A percentile compares a stretch with the other conserved stretches of the same genome.
Evolutionary conservation across 2,113 vertebrate species (phyloP).

Genomic region (Heterocephalus glaber): DNA sequence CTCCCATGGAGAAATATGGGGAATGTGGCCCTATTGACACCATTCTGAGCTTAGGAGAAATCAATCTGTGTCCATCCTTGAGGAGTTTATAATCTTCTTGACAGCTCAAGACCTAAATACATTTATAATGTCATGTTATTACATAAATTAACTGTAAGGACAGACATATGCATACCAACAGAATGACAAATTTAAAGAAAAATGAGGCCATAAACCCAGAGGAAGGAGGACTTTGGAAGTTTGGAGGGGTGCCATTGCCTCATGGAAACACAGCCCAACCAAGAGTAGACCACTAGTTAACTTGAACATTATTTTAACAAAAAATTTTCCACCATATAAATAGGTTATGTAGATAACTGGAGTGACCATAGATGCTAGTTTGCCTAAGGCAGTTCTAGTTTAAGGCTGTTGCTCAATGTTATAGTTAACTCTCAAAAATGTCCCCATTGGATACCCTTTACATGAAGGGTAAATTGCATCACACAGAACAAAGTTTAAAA

Average conservation of each 20-base stretch:
- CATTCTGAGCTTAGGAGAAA: neutral
- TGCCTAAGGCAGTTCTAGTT: neutral
- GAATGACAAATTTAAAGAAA: neutral
- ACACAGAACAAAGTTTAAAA: neutral
- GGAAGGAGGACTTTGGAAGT: neutral
- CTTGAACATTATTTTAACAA: neutral
- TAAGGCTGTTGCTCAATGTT: neutral
- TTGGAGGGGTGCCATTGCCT: rapidly evolving
- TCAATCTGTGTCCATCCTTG: neutral
- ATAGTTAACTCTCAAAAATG: neutral
- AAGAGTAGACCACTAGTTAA: neutral
- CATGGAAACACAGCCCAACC: neutral
- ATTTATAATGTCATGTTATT: neutral
- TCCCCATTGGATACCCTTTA: neutral
- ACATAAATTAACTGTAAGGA: neutral
- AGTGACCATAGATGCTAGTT: neutral
- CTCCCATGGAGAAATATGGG: neutral
- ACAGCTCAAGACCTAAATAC: neutral
- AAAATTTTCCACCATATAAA: neutral
- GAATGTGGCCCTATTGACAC: neutral
- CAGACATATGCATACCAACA: neutral
- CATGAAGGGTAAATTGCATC: neutral
- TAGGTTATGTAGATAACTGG: neutral
- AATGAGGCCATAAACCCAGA: neutral
- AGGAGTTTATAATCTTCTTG: neutral